Evolutionary conservation across 2,113 vertebrate genomes (phyloP).

Genomic region (Grammomys dolichurus): DNA sequence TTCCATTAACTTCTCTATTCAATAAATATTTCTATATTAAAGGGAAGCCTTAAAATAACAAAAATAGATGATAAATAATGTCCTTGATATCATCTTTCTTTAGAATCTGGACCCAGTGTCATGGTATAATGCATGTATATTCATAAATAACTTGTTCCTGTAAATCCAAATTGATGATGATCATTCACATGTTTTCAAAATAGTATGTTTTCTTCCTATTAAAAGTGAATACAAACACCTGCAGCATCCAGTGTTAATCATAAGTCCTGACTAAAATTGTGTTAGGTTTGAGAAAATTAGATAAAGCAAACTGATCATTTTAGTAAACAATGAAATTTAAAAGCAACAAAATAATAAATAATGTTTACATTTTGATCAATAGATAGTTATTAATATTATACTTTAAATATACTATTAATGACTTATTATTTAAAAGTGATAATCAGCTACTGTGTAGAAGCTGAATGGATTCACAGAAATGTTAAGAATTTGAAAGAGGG

Average conservation of each 20-base stretch:
- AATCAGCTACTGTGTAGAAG: background rate
- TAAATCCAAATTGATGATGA: background rate
- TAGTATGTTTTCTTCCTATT: background rate
- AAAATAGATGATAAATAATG: no score
- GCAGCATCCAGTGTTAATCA: background rate
- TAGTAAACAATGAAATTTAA: background rate
- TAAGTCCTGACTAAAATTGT: background rate
- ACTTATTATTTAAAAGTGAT: background rate
- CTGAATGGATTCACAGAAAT: background rate
- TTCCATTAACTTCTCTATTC: background rate
- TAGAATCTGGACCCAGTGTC: background rate
- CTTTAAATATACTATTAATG: background rate
- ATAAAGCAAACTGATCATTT: background rate
- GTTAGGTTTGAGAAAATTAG: background rate
- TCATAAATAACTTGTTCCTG: background rate
- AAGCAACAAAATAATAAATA: background rate
- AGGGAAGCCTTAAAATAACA: background rate
- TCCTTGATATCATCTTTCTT: background rate
- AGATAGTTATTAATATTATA: background rate
- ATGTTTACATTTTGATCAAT: background rate
- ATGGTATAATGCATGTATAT: background rate
- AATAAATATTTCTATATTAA: background rate
- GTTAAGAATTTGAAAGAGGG: background rate
- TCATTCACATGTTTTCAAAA: background rate
- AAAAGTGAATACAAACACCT: background rate